A percentile compares a stretch with the other conserved stretches of the same genome.
Conservation (phyloP, 2,888 invertebrate genomes). For the Zygothrica quintamaculata region DNA sequence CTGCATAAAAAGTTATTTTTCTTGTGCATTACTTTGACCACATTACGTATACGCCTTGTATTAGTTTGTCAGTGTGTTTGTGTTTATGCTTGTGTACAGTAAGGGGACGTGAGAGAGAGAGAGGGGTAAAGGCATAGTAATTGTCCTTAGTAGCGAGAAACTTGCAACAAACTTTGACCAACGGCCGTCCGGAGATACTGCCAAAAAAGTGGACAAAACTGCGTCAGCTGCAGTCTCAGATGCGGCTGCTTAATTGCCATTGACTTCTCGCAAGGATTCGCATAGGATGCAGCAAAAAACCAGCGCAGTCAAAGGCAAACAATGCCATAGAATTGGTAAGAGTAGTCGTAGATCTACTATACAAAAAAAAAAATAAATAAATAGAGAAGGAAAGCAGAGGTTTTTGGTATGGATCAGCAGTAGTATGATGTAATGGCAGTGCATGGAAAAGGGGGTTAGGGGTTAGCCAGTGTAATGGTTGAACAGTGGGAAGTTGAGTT, state of each 20-base stretch:
- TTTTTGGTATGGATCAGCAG: too few relatives aligned
- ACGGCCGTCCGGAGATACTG: conserved; percentile 19
- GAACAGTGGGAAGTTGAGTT: conserved; percentile 2
- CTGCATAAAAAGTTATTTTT: too few relatives aligned
- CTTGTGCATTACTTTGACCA: conserved; percentile 10
- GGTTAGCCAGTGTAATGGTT: neutral
- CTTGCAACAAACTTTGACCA: conserved; percentile 47
- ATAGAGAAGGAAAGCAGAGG: too few relatives aligned
- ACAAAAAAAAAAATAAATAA: too few relatives aligned
- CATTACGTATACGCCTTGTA: conserved; percentile 28
- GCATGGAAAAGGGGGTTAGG: neutral
- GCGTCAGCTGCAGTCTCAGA: conserved; percentile 48
- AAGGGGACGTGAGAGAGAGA: conserved; percentile 11
- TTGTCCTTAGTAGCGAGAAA: conserved; percentile 49
- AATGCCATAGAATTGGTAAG: conserved; percentile 26
- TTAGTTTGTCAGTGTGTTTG: neutral
- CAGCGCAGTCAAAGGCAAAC: conserved; percentile 52
- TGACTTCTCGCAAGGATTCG: conserved; percentile 60
- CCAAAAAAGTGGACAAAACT: conserved; percentile 50
- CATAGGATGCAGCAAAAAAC: conserved; percentile 37
- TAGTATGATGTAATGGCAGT: too few relatives aligned
- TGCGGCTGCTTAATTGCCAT: conserved; percentile 71
- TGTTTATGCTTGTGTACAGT: neutral
- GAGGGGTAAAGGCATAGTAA: conserved; percentile 29
- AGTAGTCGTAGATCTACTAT: conserved; percentile 1